Evolutionary conservation across 1,140 invertebrate genomes (phyloP).

Genomic region (Bombus polaris): DNA sequence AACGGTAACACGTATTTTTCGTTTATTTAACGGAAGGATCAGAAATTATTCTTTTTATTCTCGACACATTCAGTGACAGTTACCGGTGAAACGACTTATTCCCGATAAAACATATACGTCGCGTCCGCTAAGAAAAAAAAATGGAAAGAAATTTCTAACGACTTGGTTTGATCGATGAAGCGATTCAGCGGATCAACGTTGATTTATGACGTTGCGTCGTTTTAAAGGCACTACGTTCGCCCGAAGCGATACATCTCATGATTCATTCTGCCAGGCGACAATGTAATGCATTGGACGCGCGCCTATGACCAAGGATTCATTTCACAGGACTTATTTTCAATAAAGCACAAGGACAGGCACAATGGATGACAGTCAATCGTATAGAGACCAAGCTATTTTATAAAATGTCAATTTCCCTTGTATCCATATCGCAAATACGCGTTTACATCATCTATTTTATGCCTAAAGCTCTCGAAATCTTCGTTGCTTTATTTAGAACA

Average conservation of each 20-base stretch:
- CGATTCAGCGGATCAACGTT: conserved; percentile 3
- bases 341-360: not conserved
- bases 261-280: not conserved
- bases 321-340: not conserved
- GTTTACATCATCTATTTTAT: not conserved
- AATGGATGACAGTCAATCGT: conserved; percentile 8
- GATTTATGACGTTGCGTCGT: not conserved
- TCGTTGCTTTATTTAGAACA: not conserved
- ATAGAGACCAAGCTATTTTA: not conserved
- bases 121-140: no score
- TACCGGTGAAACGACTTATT: not conserved
- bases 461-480: not conserved
- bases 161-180: not conserved
- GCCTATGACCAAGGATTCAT: not conserved
- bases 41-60: no score
- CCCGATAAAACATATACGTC: not conserved
- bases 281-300: not conserved
- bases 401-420: conserved; percentile 1
- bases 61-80: no score
- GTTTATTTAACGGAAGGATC: no score
- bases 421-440: not conserved
- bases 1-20: no score
- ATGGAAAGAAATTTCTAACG: not conserved
- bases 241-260: not conserved
- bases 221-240: not conserved